Conservation (phyloP, 2,888 invertebrate genomes). For the Plebejus argus region DNA sequence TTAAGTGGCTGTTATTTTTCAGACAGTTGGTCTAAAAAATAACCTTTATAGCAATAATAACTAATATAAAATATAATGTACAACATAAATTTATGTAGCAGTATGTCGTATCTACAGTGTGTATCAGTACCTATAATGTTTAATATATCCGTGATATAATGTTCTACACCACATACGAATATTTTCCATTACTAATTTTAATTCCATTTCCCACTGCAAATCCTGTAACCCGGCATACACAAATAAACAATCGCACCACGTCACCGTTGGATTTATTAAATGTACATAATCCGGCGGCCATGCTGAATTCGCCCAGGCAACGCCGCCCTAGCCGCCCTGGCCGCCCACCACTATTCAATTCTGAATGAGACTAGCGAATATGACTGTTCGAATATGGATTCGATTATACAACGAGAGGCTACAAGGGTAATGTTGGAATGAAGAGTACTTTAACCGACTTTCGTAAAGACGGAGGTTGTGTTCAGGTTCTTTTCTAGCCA, state of each 20-base stretch:
- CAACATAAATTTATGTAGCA: no score
- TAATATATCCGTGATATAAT: background rate
- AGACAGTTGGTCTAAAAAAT: no score
- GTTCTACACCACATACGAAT: background rate
- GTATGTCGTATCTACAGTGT: no score
- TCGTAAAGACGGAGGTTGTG: no score
- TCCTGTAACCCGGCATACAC: background rate
- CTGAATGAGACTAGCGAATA: background rate
- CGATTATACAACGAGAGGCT: background rate
- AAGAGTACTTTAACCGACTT: background rate
- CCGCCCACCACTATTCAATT: background rate
- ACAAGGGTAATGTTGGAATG: background rate
- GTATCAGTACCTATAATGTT: no score
- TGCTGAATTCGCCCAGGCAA: conserved; percentile 50
- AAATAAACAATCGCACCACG: background rate
- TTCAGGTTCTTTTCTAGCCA: no score
- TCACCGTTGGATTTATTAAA: conserved; percentile 57
- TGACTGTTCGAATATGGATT: background rate
- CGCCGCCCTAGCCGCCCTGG: conserved; percentile 51
- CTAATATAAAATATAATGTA: no score
- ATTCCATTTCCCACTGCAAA: background rate
- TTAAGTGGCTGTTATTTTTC: no score
- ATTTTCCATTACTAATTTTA: background rate
- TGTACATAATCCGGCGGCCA: conserved; percentile 61
- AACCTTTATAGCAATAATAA: no score